Conservation (phyloP, 2,888 invertebrate species). For the Apodemia hepburni region DNA sequence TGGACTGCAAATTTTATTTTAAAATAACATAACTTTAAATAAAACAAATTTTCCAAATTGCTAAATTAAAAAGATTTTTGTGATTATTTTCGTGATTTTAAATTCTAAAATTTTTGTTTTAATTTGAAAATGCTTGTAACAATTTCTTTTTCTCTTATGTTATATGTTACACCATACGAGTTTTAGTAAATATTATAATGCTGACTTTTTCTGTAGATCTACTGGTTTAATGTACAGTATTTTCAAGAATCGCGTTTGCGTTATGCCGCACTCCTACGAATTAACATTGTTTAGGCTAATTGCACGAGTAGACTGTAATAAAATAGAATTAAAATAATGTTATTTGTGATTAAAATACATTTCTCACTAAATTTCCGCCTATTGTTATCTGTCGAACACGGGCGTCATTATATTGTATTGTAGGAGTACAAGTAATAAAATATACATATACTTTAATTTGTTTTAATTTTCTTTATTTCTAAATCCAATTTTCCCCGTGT, state of each 20-base stretch:
- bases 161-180: neutral
- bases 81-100: no score
- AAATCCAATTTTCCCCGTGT: no score
- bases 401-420: conserved; percentile 4
- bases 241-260: neutral
- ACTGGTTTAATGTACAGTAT: conserved; percentile 5
- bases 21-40: neutral
- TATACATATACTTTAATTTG: neutral
- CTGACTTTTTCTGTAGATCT: neutral
- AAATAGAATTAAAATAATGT: neutral
- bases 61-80: neutral
- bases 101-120: neutral
- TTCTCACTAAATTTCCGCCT: conserved; percentile 14
- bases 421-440: conserved; percentile 1
- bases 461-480: neutral
- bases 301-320: neutral
- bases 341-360: conserved; percentile 9
- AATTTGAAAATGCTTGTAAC: neutral
- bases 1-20: neutral
- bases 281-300: conserved; percentile 1
- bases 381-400: conserved; percentile 9
- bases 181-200: no score
- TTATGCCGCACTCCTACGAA: neutral
- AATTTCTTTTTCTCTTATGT: neutral
- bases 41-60: neutral